Evolutionary conservation across 2,797 vertebrate genomes (phyloP).

Genomic region (Diglossa cyanea): DNA sequence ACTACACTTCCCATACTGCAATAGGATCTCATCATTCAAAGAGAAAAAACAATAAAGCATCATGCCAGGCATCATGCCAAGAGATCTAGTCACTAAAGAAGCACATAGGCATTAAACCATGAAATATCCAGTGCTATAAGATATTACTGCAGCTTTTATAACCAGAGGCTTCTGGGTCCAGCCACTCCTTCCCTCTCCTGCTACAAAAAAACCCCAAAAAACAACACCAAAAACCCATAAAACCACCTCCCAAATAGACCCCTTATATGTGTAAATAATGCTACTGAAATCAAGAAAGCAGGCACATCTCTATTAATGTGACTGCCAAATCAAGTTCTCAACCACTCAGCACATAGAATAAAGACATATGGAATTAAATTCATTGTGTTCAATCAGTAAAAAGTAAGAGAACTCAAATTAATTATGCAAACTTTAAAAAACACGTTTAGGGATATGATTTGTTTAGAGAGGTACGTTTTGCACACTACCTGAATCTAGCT

Average conservation of each 20-base stretch:
- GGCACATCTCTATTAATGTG: neutral
- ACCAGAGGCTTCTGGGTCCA: neutral
- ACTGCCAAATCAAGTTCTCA: neutral
- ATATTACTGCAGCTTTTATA: neutral
- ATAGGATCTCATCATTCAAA: neutral
- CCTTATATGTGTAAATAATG: neutral
- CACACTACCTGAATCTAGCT: constrained; percentile 45
- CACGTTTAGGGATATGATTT: constrained; percentile 1
- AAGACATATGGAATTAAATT: neutral
- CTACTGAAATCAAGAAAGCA: neutral
- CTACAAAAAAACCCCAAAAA: neutral
- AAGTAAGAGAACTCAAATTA: constrained; percentile 17
- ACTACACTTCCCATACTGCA: neutral
- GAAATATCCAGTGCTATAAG: neutral
- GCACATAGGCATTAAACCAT: neutral
- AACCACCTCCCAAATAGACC: neutral
- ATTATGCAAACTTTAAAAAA: constrained; percentile 51
- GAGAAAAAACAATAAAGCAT: neutral
- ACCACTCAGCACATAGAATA: neutral
- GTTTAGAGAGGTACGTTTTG: neutral
- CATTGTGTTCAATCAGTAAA: constrained; percentile 20
- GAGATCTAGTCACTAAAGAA: neutral
- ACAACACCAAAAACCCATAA: neutral
- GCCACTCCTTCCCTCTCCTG: neutral
- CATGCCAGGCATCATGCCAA: neutral